Evolutionary conservation across 2,888 invertebrate species (phyloP), one percentile per base, ranked within the genome.

Genomic region (Carpatolechia fugitivella): DNA sequence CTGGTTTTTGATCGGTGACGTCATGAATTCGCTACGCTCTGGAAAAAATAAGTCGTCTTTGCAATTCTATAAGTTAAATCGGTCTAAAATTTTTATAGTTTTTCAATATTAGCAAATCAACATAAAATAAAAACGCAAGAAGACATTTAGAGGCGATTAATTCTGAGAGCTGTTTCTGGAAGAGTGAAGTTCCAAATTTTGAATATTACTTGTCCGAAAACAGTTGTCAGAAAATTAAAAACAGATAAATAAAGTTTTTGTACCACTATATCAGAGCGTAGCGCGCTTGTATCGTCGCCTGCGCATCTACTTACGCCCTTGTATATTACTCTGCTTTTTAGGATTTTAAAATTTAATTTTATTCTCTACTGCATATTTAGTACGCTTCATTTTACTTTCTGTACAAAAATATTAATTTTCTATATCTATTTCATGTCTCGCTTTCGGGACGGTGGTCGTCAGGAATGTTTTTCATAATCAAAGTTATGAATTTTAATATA

Each of bases 271-370:
- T n/a, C n/a, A 5, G 48, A 31, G 31, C 52, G 52, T 41, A 14
- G 18, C 41, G n/a, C 8, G 7, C 11, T 8, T 11, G 24, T 20
- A 20, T 14, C 35, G 35, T 36, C 49, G 36, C 18, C 20, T 14
- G 7, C 14, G 38, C 30, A 36, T 24, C 24, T 24, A 24, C 14
- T 29, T 40, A 40, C 56, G 70, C 68, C 70, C 70, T 67, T 85
- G 85, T 85, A 85, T 74, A 85, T 84, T 80, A 76, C n/a, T 65
- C 80, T 83, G 83, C 87, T 86, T 85, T 88, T 84, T 82, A 81
- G 82, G 86, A 85, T 87, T 86, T 78, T 80, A 24, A 4, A 71
- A 66, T 70, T 76, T 78, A 78, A 66, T 69, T 69, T 69, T 65
- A 58, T 61, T 73, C 70, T 64, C 60, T 68, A 69, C 66, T 18